Percentiles rank a stretch among this genome's conserved stretches.
phyloP scores from a whole-genome alignment of 2,888 invertebrate species.

The Rutpela maculata region DNA sequence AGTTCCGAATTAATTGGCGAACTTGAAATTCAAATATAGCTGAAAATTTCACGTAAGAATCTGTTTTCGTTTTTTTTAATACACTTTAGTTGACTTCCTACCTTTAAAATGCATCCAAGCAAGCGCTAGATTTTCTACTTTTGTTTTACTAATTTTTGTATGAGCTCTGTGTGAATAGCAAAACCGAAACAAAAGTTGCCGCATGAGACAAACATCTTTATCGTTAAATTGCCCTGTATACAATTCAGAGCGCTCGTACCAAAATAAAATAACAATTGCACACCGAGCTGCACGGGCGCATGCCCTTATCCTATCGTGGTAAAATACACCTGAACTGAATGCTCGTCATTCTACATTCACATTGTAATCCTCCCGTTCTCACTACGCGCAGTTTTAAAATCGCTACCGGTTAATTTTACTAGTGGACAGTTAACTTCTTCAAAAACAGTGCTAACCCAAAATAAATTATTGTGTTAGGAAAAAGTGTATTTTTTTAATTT shows the following conservation, averaged over 20 bases:
- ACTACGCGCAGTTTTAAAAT: background rate
- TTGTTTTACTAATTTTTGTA: too few species aligned
- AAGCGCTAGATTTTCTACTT: too few species aligned
- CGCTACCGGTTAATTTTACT: background rate
- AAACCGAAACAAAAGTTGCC: background rate
- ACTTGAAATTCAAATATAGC: too few species aligned
- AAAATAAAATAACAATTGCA: background rate
- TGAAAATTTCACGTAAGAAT: too few species aligned
- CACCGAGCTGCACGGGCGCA: background rate
- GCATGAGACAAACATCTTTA: background rate
- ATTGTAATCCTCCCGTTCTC: background rate
- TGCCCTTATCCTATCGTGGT: background rate
- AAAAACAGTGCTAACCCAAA: background rate
- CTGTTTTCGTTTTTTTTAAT: too few species aligned
- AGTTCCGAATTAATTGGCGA: too few species aligned
- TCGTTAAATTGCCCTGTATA: background rate
- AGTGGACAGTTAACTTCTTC: background rate
- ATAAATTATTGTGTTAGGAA: background rate
- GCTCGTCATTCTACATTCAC: background rate
- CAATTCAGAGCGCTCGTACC: background rate
- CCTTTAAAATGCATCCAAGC: too few species aligned
- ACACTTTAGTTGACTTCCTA: too few species aligned
- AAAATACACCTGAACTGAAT: background rate
- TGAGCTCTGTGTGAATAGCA: background rate
- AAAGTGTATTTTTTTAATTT: background rate